Conservation (phyloP, 2,888 invertebrate genomes). For the Thecophora atra region DNA sequence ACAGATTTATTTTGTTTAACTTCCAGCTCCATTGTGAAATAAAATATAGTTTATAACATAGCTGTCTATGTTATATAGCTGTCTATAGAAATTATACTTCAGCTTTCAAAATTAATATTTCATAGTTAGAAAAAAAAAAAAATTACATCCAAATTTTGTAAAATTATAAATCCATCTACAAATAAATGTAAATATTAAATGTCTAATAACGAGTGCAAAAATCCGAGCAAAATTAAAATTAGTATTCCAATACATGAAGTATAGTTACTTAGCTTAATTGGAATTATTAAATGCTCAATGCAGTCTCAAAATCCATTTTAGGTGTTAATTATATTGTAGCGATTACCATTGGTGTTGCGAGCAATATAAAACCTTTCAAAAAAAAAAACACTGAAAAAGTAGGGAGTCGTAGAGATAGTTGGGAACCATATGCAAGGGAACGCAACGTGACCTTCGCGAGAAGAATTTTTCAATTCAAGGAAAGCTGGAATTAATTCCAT, state of each 20-base stretch:
- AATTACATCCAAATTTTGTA: background rate
- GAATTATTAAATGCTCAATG: too few relatives aligned
- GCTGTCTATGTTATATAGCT: too few relatives aligned
- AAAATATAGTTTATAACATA: too few relatives aligned
- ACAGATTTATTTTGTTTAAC: too few relatives aligned
- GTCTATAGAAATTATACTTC: too few relatives aligned
- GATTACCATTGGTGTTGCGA: background rate
- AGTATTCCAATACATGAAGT: too few relatives aligned
- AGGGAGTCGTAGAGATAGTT: background rate
- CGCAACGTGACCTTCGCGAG: background rate
- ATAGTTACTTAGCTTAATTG: too few relatives aligned
- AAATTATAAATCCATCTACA: background rate
- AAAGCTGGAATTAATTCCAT: background rate
- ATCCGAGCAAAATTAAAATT: too few relatives aligned
- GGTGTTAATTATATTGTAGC: background rate
- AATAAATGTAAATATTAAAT: background rate
- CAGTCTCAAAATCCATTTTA: too few relatives aligned
- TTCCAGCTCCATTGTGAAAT: too few relatives aligned
- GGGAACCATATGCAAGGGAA: background rate
- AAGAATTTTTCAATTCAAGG: background rate
- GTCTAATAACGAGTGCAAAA: background rate
- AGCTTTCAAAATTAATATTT: constrained; percentile 8
- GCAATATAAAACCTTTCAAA: background rate
- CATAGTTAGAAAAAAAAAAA: background rate
- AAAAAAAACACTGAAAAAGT: background rate